Evolutionary conservation across 2,797 vertebrate species (phyloP), one percentile per base, ranked within the genome.

Genomic region (Varecia variegata): DNA sequence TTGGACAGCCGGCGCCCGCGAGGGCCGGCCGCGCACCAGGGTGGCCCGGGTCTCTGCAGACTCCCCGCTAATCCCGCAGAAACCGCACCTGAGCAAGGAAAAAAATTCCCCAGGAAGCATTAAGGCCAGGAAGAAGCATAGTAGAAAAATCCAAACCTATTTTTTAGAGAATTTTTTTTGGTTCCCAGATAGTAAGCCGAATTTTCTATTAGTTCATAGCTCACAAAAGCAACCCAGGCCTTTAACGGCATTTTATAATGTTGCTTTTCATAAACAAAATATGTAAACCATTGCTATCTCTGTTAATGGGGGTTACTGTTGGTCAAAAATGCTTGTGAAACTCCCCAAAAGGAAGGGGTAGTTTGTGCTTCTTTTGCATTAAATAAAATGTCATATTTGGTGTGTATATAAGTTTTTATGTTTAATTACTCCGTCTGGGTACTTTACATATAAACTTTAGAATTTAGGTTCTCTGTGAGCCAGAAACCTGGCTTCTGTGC

Each of bases 141-240:
- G 30, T 7, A 80, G 56, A 92, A 92, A 85, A 95, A 12, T 27
- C 3, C 14, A 40, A 32, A 70, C 50, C 15, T 86, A 21, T 45
- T 65, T 95, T 89, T 43, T 40, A 68, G n/a, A 74, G 17, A 87
- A 92, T 40, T 62, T 79, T 56, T 25, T 25, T 32, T 18, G 2
- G 20, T 84, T 38, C 7, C 45, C 74, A 87, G 15, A 87, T 35
- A 80, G 23, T 3, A 15, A 96, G 23, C 25, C 1, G 14, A 85
- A 88, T 88, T 95, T 96, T 85, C 68, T 43, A 82, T 50, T 40
- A 67, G 14, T 50, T 96, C 32, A 70, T 80, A 80, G 35, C 25
- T 88, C 32, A 30, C 40, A 35, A 43, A 88, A 81, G 77, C 50
- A 71, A 52, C 38, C 43, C 30, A 73, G 65, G 27, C 18, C 11